Conservation (phyloP, 2,113 vertebrate species). For the Haplochromis burtoni region DNA sequence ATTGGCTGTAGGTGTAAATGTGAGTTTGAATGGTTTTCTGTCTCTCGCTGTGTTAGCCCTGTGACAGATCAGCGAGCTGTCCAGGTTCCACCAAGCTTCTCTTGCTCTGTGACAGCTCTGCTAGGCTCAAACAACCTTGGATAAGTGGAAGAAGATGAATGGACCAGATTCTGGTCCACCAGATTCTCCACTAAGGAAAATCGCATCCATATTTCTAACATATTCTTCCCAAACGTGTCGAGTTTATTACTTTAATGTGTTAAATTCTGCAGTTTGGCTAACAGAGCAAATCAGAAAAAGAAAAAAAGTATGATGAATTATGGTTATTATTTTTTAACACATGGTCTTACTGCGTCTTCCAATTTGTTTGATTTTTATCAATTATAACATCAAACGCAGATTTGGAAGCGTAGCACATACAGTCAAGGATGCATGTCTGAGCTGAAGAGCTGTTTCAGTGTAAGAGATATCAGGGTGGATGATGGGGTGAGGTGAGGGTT, state of each 20-base stretch:
- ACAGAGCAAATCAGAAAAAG: background rate
- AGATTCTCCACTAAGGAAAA: background rate
- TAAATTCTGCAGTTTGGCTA: background rate
- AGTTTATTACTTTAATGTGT: background rate
- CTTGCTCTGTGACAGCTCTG: background rate
- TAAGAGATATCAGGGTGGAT: conserved; percentile 32
- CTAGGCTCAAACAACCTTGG: background rate
- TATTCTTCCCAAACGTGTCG: background rate
- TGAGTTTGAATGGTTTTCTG: background rate
- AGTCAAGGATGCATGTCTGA: conserved; percentile 5
- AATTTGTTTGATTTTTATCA: background rate
- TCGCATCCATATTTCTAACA: background rate
- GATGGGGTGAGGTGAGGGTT: conserved; percentile 46
- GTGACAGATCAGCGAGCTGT: background rate
- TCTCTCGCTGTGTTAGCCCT: background rate
- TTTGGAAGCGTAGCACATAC: background rate
- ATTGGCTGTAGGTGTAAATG: background rate
- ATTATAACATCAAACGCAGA: background rate
- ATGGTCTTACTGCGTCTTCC: background rate
- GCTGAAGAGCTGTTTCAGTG: conserved; percentile 30
- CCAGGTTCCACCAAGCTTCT: background rate
- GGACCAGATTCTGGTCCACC: background rate
- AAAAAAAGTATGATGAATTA: background rate
- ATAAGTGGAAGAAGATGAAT: background rate
- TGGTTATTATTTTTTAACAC: background rate